Evolutionary conservation across 2,113 vertebrate genomes (phyloP).

Genomic region (Sinocyclocheilus anophthalmus): DNA sequence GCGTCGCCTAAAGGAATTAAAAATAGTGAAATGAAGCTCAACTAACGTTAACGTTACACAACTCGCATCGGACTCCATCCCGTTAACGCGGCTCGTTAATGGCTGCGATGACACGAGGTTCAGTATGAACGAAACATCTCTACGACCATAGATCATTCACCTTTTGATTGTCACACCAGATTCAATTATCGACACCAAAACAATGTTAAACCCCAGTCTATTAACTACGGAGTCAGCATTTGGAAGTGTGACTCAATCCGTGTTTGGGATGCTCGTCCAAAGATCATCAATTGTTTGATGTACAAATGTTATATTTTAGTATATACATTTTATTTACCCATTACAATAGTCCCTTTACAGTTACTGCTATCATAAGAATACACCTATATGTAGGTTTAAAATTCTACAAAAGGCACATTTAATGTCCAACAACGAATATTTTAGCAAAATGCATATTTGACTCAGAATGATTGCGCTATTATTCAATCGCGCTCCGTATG

Average conservation of each 20-base stretch:
- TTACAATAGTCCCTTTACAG: too few relatives aligned
- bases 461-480: too few relatives aligned
- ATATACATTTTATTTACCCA: too few relatives aligned
- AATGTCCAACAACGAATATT: too few relatives aligned
- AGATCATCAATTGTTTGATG: not conserved
- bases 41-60: too few relatives aligned
- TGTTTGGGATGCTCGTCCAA: not conserved
- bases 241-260: too few relatives aligned
- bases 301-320: constrained; percentile 42
- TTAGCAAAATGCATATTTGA: too few relatives aligned
- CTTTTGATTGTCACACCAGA: not conserved
- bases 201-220: too few relatives aligned
- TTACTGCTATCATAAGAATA: too few relatives aligned
- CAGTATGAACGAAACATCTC: not conserved
- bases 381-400: too few relatives aligned
- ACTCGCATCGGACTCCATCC: not conserved
- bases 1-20: not conserved
- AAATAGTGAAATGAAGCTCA: not conserved
- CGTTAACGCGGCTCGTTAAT: not conserved
- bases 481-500: too few relatives aligned
- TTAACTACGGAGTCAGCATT: constrained; percentile 11
- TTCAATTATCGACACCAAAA: not conserved
- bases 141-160: not conserved
- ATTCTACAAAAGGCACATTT: too few relatives aligned
- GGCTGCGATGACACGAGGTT: not conserved